Evolutionary conservation across 2,888 invertebrate genomes (phyloP).

Genomic region (Molanna angustata): DNA sequence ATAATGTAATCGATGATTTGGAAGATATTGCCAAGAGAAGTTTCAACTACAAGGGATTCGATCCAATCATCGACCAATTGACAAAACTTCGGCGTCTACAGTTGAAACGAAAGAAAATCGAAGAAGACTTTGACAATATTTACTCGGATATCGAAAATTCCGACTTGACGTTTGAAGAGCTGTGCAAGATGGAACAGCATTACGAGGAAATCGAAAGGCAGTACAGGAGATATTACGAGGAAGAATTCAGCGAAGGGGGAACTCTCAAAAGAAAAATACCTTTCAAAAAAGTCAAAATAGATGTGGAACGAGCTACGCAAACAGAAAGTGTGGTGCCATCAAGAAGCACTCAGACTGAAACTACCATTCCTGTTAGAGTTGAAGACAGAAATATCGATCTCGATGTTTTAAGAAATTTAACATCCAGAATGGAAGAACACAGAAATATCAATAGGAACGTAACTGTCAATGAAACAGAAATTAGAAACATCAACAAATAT

Average conservation of each 20-base stretch:
- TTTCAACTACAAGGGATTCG: conserved; percentile 52
- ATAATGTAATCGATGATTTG: conserved; percentile 49
- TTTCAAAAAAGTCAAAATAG: too few relatives aligned
- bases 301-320: conserved; percentile 18
- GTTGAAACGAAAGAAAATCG: conserved; percentile 42
- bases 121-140: conserved; percentile 38
- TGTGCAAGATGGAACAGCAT: conserved; percentile 49
- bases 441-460: conserved; percentile 23
- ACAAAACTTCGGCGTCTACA: conserved; percentile 45
- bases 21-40: conserved; percentile 52
- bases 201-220: conserved; percentile 50
- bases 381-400: neutral
- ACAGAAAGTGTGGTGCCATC: conserved; percentile 13
- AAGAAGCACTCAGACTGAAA: neutral
- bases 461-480: conserved; percentile 20
- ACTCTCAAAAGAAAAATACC: conserved; percentile 3
- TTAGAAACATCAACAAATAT: too few relatives aligned
- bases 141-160: conserved; percentile 37
- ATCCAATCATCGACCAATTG: conserved; percentile 49
- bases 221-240: conserved; percentile 37
- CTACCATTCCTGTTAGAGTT: neutral
- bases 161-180: conserved; percentile 44
- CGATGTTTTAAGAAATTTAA: conserved; percentile 17
- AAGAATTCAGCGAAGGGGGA: conserved; percentile 12
- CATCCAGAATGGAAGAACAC: conserved; percentile 14